These are phyloP conservation scores for Cyprinodon variegatus DNA, from an alignment of 2,113 vertebrate species.

Conservation along the genomic window DNA sequence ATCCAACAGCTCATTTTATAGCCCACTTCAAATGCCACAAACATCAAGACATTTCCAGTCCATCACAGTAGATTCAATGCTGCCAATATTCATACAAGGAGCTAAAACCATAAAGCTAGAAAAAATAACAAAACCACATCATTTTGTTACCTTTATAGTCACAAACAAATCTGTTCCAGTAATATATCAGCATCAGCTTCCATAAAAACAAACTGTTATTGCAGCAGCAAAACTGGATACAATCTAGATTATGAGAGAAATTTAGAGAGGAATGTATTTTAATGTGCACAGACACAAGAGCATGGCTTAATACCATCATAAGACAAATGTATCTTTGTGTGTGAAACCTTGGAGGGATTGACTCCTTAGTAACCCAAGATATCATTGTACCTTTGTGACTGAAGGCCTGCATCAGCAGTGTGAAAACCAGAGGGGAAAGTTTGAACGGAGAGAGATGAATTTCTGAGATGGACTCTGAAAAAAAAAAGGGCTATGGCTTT, in stretches of 20 bases:
- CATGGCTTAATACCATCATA: conserved; percentile 29
- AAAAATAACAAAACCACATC: conserved; percentile 64
- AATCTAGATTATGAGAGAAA: conserved; percentile 9
- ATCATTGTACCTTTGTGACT: conserved; percentile 37
- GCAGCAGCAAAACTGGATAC: conserved; percentile 38
- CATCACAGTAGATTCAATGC: conserved; percentile 66
- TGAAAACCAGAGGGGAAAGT: background rate
- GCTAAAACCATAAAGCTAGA: conserved; percentile 57
- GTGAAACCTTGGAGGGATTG: conserved; percentile 7
- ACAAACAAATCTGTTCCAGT: conserved; percentile 35
- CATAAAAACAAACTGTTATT: conserved; percentile 45
- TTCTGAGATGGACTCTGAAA: background rate
- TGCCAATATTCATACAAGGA: conserved; percentile 40
- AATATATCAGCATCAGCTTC: conserved; percentile 34
- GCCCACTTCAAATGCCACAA: conserved; percentile 43
- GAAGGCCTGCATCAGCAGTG: background rate
- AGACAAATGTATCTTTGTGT: background rate
- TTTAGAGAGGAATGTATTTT: background rate
- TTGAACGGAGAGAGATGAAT: background rate
- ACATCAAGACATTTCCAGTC: conserved; percentile 62
- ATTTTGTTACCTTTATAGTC: conserved; percentile 20
- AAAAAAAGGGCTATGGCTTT: conserved; percentile 19
- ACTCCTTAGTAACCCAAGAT: background rate
- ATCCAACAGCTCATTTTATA: conserved; percentile 69
- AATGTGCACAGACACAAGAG: conserved; percentile 22